Percentiles rank a stretch among this genome's conserved stretches.
Conservation (phyloP, 2,888 invertebrate species). For the Tuta absoluta region DNA sequence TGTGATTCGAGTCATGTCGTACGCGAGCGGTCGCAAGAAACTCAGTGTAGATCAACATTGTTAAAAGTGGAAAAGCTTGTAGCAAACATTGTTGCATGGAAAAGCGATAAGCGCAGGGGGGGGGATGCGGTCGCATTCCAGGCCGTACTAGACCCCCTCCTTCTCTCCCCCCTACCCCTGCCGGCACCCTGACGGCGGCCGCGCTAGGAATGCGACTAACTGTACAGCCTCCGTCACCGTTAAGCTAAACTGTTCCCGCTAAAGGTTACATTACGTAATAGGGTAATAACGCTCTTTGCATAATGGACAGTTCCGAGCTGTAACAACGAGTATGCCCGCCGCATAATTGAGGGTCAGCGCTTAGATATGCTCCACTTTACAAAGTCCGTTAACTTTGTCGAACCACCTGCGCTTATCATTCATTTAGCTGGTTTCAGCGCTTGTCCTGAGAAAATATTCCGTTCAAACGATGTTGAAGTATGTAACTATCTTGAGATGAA, state of each 20-base stretch:
- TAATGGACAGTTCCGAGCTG: slow-evolving; percentile 33
- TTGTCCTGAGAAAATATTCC: not conserved
- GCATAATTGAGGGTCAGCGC: slow-evolving; percentile 31
- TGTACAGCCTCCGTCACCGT: slow-evolving; percentile 72
- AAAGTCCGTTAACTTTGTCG: slow-evolving; percentile 23
- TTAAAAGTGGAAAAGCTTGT: slow-evolving; percentile 21
- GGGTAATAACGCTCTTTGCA: slow-evolving; percentile 52
- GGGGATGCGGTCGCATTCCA: slow-evolving; percentile 46
- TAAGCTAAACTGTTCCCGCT: slow-evolving; percentile 64
- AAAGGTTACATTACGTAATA: slow-evolving; percentile 59
- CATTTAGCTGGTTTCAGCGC: not conserved
- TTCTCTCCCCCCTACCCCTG: slow-evolving; percentile 38
- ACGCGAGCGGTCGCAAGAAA: too few relatives aligned
- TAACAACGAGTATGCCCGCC: slow-evolving; percentile 27
- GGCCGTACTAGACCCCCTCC: slow-evolving; percentile 40
- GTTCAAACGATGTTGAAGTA: not conserved
- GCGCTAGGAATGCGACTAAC: slow-evolving; percentile 76
- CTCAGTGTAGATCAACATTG: slow-evolving; percentile 7
- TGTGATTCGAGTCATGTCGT: too few relatives aligned
- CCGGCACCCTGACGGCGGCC: slow-evolving; percentile 51
- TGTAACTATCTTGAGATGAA: not conserved
- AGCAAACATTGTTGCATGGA: slow-evolving; percentile 19
- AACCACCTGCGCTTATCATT: slow-evolving; percentile 13
- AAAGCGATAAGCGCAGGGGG: slow-evolving; percentile 11
- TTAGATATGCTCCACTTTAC: slow-evolving; percentile 22